Evolutionary conservation across 2,113 vertebrate species (phyloP), one percentile per base, ranked within the genome.

Genomic region (Mirza zaza): DNA sequence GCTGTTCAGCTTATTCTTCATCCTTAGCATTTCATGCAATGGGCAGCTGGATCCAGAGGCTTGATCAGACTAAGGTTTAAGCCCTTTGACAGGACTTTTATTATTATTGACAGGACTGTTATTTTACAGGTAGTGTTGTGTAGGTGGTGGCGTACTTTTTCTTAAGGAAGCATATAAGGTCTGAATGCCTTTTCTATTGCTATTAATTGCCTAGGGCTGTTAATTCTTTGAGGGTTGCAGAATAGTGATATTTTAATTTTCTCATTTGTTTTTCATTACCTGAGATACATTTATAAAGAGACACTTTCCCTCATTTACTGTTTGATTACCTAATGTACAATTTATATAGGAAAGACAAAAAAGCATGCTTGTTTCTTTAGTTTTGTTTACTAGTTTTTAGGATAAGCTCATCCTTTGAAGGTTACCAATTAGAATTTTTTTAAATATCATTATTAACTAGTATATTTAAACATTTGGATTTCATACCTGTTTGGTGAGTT

Each of bases 171-270:
- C 50, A 42, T 39, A 34, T 65, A 48, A 73, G 10, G 12, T 80
- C 52, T 3, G 34, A 73, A 61, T 25, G 48, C 29, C 25, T 34
- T 57, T n/a, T 73, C 42, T 80, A 61, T 9, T 80, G 48, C 29
- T 77, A 1, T 92, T 92, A n/a, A 39, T 42, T 87, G 45, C 12
- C n/a, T 59, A 71, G 63, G 29, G n/a, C 81, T 15, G 29, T 95
- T 97, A 87, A 39, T 71, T 87, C 57, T 93, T 93, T 77, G 42
- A 87, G 52, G 23, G 11, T 48, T 92, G 87, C 36, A 59, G 83
- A 84, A 36, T 67, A 36, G 65, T 88, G 32, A n/a, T 61, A 61
- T 61, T 87, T 87, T 10, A 61, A 25, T 61, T 61, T 25, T 70
- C 39, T 57, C 10, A 50, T 36, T 45, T 48, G 10, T 91, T 82